These are phyloP conservation scores for Cactoblastis cactorum DNA, from an alignment of 2,888 invertebrate genomes.

Conservation along the genomic window DNA sequence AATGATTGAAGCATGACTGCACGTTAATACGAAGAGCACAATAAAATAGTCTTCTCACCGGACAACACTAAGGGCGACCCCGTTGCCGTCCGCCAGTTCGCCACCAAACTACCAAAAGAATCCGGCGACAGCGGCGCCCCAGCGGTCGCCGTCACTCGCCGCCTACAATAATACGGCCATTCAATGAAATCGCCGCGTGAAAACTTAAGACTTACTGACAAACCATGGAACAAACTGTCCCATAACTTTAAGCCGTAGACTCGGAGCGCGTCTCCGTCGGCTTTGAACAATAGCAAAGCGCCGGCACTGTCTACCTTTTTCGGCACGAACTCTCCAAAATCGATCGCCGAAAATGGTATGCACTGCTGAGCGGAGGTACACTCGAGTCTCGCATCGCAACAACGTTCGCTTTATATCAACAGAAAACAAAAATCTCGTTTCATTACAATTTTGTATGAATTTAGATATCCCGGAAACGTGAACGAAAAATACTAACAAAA, in stretches of 20 bases:
- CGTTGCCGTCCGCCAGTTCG: conserved; percentile 49
- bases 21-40: conserved; percentile 37
- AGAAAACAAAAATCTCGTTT: conserved; percentile 42
- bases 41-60: conserved; percentile 41
- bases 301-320: conserved; percentile 20
- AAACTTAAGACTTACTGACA: conserved; percentile 62
- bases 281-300: conserved; percentile 22
- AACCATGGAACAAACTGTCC: conserved; percentile 56
- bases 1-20: conserved; percentile 22
- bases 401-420: conserved; percentile 40
- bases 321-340: conserved; percentile 5
- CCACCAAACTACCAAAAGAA: conserved; percentile 45
- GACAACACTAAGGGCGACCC: conserved; percentile 31
- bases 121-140: conserved; percentile 26
- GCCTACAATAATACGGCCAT: conserved; percentile 62
- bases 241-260: conserved; percentile 23
- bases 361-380: conserved; percentile 29
- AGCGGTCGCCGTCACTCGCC: conserved; percentile 35
- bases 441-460: conserved; percentile 51
- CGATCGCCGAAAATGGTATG: conserved; percentile 29
- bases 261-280: conserved; percentile 14
- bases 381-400: conserved; percentile 28
- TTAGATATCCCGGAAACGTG: conserved; percentile 56
- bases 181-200: conserved; percentile 76
- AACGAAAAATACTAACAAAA: conserved; percentile 69